Evolutionary conservation across 2,113 vertebrate species (phyloP), one percentile per base, ranked within the genome.

Genomic region (Brachionichthys hirsutus): DNA sequence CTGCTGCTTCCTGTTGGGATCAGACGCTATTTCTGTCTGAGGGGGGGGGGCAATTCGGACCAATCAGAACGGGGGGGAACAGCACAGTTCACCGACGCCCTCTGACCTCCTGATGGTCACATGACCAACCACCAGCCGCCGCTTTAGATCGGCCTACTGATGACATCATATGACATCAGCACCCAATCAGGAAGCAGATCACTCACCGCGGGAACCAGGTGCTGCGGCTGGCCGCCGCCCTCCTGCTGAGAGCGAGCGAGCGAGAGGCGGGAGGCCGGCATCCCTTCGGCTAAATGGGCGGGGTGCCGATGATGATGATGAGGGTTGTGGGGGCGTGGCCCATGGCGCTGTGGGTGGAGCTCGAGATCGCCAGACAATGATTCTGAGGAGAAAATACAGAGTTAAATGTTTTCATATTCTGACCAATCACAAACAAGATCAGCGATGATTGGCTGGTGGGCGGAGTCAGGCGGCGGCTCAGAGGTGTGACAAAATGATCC

Each of bases 181-280:
- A 49, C 8, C 12, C 44, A 47, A 19, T 52, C 54, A 56, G 18
- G 18, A 17, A 18, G 17, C 36, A 24, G 42, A 17, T 36, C 9
- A 84, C 86, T 87, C 75, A 87, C 84, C 87, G 87, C 56, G 10
- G 85, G 84, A 6, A 88, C 71, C 67, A 88, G 71, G 11, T 87
- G 77, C 5, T 40, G 79, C 0, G 79, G 74, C 69, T n/a, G n/a
- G 80, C 68, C 0, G 9, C 16, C 0, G 46, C 50, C n/a, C n/a
- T n/a, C n/a, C n/a, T n/a, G n/a, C n/a, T n/a, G 34, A 35, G 4
- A 9, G 34, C 34, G 4, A 9, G 5, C 34, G 34, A 4, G 34
- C 9, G 46, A 51, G 13, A 24, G 2, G 2, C 54, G 66, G 4
- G 49, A 7, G 2, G 46, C 34, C 0, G 72, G 49, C 56, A 17